Base-by-base conservation (phyloP, 2,113 vertebrate genomes). In the Oophaga pumilio region DNA sequence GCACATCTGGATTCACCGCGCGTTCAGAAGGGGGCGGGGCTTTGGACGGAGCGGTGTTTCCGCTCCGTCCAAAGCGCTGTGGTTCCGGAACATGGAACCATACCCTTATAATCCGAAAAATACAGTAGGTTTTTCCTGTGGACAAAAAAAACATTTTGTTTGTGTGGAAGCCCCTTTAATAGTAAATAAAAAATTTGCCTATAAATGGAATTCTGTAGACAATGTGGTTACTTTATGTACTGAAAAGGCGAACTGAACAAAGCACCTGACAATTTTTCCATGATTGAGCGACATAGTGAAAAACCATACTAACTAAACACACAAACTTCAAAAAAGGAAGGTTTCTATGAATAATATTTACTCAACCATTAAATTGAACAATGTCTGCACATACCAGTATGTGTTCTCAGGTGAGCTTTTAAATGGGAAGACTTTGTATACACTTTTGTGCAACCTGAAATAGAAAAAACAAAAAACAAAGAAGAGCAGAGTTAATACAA, bases 401-500 rank as follows among this genome's bases (percentile, higher is more conserved):
- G 97, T 91, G 97, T 99, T 91, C 98, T 96, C 91, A 98, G 94
- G 93, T 99, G 98, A 20, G 97, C 98, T 95, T 99, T 99, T 92
- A 99, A 94, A 93, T 99, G 98, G 90, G 98, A 99, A 33, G 97
- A 99, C 94, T 99, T 99, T 87, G 98, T 99, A 95, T 99, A 99
- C 69, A 99, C 98, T 93, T 99, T 99, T 74, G 96, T 97, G 93
- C 98, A 99, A 66, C 97, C 98, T 99, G 89, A 89, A 91, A 93
- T 87, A 90, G 91, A 90, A 89, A 89, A 28, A 43, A n/a, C n/a
- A n/a, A 1, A 76, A 89, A 26, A 78, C 4, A 84, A 89, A 78
- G 74, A 77, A 76, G 22, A 89, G 33, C 88, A 88, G 60, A 26
- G 24, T 50, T 24, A 74, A 66, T 88, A 83, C 20, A 43, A 59